Percentiles rank a stretch among this genome's conserved stretches.
Evolutionary conservation across 2,888 invertebrate species (phyloP).

Genomic region (Asteroscopus sphinx): DNA sequence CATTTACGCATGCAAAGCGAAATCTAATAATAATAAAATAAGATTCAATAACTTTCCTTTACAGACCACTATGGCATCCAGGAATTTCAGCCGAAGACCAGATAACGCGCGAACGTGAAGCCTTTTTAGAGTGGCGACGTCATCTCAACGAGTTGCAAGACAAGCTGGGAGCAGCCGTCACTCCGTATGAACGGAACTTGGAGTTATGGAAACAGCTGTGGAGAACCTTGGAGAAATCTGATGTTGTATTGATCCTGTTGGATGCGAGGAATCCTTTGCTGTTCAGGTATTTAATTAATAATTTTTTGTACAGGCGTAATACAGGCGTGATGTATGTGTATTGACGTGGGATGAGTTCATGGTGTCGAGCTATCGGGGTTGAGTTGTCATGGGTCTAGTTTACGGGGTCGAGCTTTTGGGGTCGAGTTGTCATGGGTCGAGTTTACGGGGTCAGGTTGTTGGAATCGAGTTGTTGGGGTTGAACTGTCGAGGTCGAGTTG

Average conservation of each 20-base stretch:
- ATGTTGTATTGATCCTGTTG: slow-evolving; percentile 97
- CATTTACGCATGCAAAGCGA: too few relatives aligned
- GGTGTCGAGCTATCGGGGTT: too few relatives aligned
- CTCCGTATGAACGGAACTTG: slow-evolving; percentile 99
- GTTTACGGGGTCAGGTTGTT: too few relatives aligned
- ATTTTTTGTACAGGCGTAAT: not conserved
- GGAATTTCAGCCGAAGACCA: slow-evolving; percentile 95
- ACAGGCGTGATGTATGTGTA: too few relatives aligned
- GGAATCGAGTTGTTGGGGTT: too few relatives aligned
- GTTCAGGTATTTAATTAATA: slow-evolving; percentile 87
- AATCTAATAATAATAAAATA: not conserved
- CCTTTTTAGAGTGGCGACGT: slow-evolving; percentile 97
- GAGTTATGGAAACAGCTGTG: slow-evolving; percentile 99
- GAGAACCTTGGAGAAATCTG: slow-evolving; percentile 99
- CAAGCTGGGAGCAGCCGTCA: slow-evolving; percentile 94
- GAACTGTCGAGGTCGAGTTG: too few relatives aligned
- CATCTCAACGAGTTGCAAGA: slow-evolving; percentile 94
- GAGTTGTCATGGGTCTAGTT: too few relatives aligned
- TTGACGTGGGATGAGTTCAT: too few relatives aligned
- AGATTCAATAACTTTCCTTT: not conserved
- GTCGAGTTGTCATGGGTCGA: too few relatives aligned
- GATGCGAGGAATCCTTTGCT: slow-evolving; percentile 99
- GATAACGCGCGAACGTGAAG: slow-evolving; percentile 93
- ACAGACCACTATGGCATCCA: slow-evolving; percentile 94
- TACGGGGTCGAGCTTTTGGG: too few relatives aligned